Conservation (phyloP, 2,888 invertebrate species). For the Sialis fuliginosa region DNA sequence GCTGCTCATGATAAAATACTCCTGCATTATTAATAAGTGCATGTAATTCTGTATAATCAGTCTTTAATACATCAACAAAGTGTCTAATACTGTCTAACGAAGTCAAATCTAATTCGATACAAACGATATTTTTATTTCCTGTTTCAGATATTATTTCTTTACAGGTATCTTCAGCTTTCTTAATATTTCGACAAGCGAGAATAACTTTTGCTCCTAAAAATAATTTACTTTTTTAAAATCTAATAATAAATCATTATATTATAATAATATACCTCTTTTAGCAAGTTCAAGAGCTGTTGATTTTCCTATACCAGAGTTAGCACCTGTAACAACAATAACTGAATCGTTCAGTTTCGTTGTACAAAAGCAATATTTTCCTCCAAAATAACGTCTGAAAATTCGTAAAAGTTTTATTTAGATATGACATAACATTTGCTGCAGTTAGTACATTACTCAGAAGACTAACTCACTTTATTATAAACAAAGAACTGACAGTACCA, state of each 20-base stretch:
- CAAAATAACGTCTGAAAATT: conserved; percentile 20
- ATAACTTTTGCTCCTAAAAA: conserved; percentile 29
- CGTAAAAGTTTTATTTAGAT: too few species aligned
- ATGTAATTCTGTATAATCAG: conserved; percentile 34
- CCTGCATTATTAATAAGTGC: conserved; percentile 50
- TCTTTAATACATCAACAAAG: conserved; percentile 42
- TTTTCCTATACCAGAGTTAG: conserved; percentile 39
- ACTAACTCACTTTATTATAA: conserved; percentile 7
- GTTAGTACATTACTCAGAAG: too few species aligned
- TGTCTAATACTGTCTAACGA: conserved; percentile 35
- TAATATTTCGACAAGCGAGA: conserved; percentile 30
- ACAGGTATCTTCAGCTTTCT: conserved; percentile 18
- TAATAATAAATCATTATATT: too few species aligned
- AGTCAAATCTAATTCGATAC: conserved; percentile 32
- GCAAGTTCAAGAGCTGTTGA: conserved; percentile 33
- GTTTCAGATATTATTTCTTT: conserved; percentile 21
- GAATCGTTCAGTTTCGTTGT: conserved; percentile 22
- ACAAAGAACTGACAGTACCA: conserved; percentile 3
- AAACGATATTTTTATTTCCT: conserved; percentile 21
- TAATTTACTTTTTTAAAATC: too few species aligned
- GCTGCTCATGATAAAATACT: conserved; percentile 8
- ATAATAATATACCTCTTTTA: conserved; percentile 20
- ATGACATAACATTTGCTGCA: too few species aligned
- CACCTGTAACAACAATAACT: conserved; percentile 37
- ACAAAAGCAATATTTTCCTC: conserved; percentile 22